These are phyloP conservation scores for Clarias platycephalus DNA, from an alignment of 2,797 vertebrate genomes.

Conservation along the genomic window DNA sequence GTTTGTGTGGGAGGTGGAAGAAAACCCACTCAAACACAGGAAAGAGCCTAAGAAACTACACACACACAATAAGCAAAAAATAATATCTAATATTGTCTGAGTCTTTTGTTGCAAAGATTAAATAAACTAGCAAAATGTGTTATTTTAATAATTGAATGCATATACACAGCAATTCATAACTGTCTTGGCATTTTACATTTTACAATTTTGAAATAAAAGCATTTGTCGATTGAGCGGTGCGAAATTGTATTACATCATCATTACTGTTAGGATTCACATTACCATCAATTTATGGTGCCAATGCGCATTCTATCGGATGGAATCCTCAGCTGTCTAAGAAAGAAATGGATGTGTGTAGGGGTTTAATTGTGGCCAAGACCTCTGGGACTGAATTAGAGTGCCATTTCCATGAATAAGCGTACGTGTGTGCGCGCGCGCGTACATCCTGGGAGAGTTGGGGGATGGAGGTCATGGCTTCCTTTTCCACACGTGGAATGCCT, in stretches of 20 bases:
- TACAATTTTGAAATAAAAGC: neutral
- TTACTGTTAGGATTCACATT: conserved; percentile 20
- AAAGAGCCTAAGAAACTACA: neutral
- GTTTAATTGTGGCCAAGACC: conserved; percentile 51
- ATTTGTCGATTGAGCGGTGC: neutral
- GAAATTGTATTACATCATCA: conserved; percentile 26
- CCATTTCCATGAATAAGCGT: conserved; percentile 37
- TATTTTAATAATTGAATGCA: neutral
- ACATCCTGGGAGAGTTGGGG: conserved; percentile 50
- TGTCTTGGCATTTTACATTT: neutral
- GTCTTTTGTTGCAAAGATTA: neutral
- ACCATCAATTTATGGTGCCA: conserved; percentile 24
- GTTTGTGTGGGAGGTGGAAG: conserved; percentile 3
- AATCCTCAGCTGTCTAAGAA: neutral
- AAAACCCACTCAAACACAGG: conserved; percentile 2
- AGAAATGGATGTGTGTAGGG: conserved; percentile 33
- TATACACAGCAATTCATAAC: neutral
- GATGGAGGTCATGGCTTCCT: conserved; percentile 71
- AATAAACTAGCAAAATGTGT: neutral
- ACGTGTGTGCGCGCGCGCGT: conserved; percentile 12
- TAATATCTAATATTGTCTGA: neutral
- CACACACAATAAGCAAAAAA: neutral
- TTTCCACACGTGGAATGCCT: conserved; percentile 73
- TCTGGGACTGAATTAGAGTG: conserved; percentile 49
- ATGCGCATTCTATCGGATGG: conserved; percentile 4